Conservation (phyloP, 1,140 invertebrate genomes). For the Sarcophaga peregrina region DNA sequence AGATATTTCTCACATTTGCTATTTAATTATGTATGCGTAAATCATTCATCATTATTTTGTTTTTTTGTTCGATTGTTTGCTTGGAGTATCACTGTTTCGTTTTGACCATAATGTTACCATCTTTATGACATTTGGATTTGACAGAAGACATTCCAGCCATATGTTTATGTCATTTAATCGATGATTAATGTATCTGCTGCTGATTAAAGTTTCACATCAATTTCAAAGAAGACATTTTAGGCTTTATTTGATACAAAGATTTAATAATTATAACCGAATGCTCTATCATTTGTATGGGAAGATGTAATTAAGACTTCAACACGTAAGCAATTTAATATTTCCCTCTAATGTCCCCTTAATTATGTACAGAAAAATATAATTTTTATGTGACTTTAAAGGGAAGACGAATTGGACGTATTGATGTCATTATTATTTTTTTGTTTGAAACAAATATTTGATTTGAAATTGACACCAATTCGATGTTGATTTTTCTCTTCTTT, state of each 20-base stretch:
- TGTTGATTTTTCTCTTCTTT: too few species aligned
- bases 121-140: slow-evolving; percentile 43
- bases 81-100: background rate
- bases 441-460: too few species aligned
- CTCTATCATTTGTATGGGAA: background rate
- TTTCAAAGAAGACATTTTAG: slow-evolving; percentile 21
- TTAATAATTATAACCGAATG: background rate
- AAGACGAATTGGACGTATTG: too few species aligned
- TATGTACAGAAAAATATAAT: too few species aligned
- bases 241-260: slow-evolving; percentile 3
- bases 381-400: too few species aligned
- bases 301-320: slow-evolving; percentile 8
- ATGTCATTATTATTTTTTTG: too few species aligned
- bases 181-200: slow-evolving; percentile 33
- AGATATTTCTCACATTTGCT: slow-evolving; percentile 36
- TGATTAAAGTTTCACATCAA: slow-evolving; percentile 26
- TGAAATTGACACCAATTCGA: too few species aligned
- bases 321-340: background rate
- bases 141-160: slow-evolving; percentile 38
- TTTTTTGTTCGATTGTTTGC: background rate
- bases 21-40: slow-evolving; percentile 40
- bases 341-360: too few species aligned
- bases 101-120: slow-evolving; percentile 1
- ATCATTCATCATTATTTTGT: slow-evolving; percentile 41
- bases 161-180: slow-evolving; percentile 36